These are phyloP conservation scores for Colletes gigas DNA, from an alignment of 1,140 invertebrate species.

Conservation along the genomic window DNA sequence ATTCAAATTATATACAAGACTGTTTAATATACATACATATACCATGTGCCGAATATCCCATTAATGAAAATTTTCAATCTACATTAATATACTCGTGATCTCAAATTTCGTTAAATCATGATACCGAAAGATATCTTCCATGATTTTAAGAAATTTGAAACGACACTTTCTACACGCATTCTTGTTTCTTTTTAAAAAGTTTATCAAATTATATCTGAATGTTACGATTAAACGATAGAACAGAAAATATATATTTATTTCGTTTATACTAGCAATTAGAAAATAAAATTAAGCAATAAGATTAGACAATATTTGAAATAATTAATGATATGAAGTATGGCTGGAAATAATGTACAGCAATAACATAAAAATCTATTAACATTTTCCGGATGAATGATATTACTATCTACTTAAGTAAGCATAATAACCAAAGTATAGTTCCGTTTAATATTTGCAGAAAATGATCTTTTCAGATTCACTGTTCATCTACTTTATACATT, in stretches of 20 bases:
- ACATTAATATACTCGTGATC: conserved; percentile 28
- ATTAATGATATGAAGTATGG: conserved; percentile 24
- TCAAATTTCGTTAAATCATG: conserved; percentile 35
- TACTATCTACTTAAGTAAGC: conserved; percentile 25
- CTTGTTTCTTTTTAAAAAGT: conserved; percentile 16
- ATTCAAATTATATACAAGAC: neutral
- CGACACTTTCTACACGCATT: conserved; percentile 8
- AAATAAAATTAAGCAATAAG: conserved; percentile 28
- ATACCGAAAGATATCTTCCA: neutral
- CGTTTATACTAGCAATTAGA: conserved; percentile 24
- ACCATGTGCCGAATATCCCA: conserved; percentile 20
- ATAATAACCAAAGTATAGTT: neutral
- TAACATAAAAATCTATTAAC: conserved; percentile 31
- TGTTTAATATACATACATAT: neutral
- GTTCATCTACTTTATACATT: neutral
- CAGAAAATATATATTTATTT: neutral
- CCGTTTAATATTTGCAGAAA: neutral
- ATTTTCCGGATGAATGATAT: conserved; percentile 3
- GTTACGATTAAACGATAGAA: conserved; percentile 20
- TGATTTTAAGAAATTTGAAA: conserved; percentile 31
- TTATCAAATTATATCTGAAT: conserved; percentile 30
- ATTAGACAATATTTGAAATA: conserved; percentile 16
- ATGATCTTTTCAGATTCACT: neutral
- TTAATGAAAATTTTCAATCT: conserved; percentile 14
- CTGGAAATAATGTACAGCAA: conserved; percentile 42